Evolutionary conservation across 2,113 vertebrate species (phyloP).

Genomic region (Myrmecophaga tridactyla): DNA sequence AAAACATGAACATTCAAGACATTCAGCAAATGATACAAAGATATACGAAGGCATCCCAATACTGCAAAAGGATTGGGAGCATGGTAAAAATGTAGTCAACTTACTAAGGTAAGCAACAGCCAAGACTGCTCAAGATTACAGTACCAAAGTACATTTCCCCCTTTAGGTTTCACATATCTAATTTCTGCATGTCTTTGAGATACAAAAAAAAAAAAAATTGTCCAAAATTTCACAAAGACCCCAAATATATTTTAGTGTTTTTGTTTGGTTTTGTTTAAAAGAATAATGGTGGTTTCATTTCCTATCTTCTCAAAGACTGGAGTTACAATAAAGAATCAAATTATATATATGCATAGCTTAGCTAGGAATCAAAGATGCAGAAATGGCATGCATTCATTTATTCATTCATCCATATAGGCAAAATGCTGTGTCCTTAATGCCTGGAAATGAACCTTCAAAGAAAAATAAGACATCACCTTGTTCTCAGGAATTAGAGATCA

Average conservation of each 20-base stretch:
- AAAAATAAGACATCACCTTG: not conserved
- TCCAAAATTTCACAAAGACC: not conserved
- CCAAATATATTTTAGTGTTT: not conserved
- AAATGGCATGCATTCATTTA: slow-evolving; percentile 18
- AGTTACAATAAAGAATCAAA: not conserved
- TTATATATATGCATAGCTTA: not conserved
- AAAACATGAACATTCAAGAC: not conserved
- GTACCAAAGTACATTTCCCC: not conserved
- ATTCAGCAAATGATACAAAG: not conserved
- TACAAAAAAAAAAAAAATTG: not conserved
- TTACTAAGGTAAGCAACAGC: not conserved
- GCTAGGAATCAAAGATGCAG: slow-evolving; percentile 29
- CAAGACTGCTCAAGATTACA: not conserved
- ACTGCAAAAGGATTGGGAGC: not conserved
- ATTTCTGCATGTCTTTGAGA: not conserved
- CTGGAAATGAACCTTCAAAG: not conserved
- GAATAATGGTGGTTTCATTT: slow-evolving; percentile 18
- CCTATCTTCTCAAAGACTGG: not conserved
- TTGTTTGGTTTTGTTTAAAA: not conserved
- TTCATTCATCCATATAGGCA: not conserved
- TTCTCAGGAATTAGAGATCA: not conserved
- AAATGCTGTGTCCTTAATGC: not conserved
- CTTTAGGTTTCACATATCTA: not conserved
- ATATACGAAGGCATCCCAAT: not conserved
- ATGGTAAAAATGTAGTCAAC: not conserved